phyloP scores from a whole-genome alignment of 92 coral and sea anemone genomes.

The Epizoanthus ramosus region DNA sequence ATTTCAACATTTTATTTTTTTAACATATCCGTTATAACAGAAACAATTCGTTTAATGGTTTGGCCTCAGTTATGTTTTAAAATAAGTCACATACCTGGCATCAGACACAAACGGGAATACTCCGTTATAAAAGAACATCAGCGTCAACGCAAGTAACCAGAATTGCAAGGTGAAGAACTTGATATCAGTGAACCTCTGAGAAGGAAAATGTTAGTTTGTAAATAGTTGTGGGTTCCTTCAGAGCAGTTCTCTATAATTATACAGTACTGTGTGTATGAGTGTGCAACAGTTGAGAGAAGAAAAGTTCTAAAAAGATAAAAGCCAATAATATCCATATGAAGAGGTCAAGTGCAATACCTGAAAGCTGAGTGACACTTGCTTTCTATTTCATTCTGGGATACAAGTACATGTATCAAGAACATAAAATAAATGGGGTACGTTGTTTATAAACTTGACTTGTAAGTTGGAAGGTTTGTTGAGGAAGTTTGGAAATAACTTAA shows the following conservation, averaged over 20 bases:
- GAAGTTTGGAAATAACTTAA: neutral
- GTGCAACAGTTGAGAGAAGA: neutral
- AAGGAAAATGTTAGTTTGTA: neutral
- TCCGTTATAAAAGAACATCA: constrained; percentile 91
- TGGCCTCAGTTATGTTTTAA: neutral
- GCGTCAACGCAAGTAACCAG: constrained; percentile 79
- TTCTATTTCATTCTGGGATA: no score
- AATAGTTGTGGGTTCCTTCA: neutral
- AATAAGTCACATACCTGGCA: constrained; percentile 68
- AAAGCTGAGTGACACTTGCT: no score
- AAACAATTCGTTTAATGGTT: neutral
- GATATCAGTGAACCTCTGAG: constrained; percentile 79
- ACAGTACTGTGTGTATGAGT: no score
- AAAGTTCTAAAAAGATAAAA: neutral
- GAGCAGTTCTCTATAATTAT: no score
- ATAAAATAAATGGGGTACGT: no score
- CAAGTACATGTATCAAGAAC: no score
- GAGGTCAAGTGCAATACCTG: no score
- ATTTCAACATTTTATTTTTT: no score
- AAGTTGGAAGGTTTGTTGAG: no score
- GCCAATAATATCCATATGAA: neutral
- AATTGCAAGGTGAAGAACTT: constrained; percentile 69
- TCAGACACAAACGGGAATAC: constrained; percentile 87
- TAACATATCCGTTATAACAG: neutral
- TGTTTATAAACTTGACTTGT: no score